A percentile compares a stretch with the other conserved stretches of the same genome.
Conservation (phyloP, 2,113 vertebrate genomes). For the Parus major region DNA sequence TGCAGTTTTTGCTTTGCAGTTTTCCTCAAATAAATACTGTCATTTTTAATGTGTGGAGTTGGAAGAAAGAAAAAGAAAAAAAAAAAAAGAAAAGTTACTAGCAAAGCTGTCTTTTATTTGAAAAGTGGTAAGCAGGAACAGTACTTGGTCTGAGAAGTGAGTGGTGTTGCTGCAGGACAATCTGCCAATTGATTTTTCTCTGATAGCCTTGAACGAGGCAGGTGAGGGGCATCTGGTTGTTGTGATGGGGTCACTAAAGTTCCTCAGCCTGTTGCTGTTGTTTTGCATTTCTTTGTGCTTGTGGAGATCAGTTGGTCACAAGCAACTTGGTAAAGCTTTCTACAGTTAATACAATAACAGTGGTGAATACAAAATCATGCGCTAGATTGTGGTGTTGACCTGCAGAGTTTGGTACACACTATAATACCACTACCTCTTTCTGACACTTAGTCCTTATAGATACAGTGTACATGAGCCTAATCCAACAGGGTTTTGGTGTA, state of each 20-base stretch:
- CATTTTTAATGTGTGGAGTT: background rate
- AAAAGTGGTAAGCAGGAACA: background rate
- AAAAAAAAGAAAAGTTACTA: background rate
- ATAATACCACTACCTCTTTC: accelerated
- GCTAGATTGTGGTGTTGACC: background rate
- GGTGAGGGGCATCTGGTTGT: accelerated
- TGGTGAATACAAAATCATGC: background rate
- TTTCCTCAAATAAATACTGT: background rate
- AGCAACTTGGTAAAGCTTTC: background rate
- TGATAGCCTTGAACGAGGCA: background rate
- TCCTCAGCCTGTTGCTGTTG: background rate
- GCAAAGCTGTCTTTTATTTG: background rate
- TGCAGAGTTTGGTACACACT: background rate
- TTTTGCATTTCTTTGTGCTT: background rate
- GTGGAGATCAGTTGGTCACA: background rate
- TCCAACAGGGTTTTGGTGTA: background rate
- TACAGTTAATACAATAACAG: background rate
- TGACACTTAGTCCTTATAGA: background rate
- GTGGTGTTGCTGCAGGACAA: background rate
- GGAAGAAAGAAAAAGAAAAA: accelerated
- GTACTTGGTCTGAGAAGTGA: background rate
- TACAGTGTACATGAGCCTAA: background rate
- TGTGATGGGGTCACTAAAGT: background rate
- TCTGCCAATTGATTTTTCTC: accelerated
- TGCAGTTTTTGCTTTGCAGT: background rate